These are phyloP conservation scores for Gymnorhina tibicen DNA, from an alignment of 2,113 vertebrate genomes.

Conservation along the genomic window DNA sequence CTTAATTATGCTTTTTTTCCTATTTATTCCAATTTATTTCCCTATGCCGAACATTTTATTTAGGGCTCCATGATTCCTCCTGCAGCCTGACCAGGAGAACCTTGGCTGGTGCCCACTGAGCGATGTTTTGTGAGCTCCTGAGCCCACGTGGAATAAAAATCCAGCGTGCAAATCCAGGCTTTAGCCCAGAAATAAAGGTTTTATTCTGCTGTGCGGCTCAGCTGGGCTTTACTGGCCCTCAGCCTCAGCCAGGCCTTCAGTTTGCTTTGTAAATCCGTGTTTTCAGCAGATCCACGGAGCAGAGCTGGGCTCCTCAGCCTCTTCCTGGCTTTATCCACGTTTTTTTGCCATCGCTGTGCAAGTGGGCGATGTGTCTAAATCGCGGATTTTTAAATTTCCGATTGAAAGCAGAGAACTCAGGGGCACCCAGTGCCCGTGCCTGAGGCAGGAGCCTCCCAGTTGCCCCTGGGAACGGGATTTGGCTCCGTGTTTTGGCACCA, in stretches of 20 bases:
- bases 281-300: background rate
- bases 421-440: background rate
- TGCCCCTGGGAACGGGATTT: constrained; percentile 5
- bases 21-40: background rate
- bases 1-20: background rate
- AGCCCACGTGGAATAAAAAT: background rate
- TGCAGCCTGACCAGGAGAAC: background rate
- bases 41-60: fast-evolving
- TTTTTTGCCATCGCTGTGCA: fast-evolving
- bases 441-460: background rate
- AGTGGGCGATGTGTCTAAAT: fast-evolving
- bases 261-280: background rate
- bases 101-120: fast-evolving
- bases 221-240: background rate
- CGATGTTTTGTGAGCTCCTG: background rate
- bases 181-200: background rate
- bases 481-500: background rate
- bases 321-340: fast-evolving
- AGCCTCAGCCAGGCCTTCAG: background rate
- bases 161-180: background rate
- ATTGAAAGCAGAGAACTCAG: background rate
- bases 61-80: background rate
- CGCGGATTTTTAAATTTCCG: fast-evolving
- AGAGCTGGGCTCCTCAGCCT: background rate
- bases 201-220: background rate